These are phyloP conservation scores for Pempheris klunzingeri DNA, from an alignment of 2,797 vertebrate genomes.

Conservation along the genomic window DNA sequence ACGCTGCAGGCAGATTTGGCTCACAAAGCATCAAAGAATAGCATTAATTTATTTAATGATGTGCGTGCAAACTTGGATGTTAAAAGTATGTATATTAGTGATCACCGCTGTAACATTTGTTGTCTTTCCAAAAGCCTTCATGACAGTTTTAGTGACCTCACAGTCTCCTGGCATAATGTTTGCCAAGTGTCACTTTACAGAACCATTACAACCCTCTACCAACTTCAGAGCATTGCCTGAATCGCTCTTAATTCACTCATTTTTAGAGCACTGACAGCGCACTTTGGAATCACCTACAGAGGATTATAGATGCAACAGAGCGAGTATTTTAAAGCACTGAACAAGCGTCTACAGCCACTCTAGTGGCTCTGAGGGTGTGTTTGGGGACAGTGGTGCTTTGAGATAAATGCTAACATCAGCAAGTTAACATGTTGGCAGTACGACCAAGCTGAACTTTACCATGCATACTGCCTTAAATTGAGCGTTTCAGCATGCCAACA, in stretches of 20 bases:
- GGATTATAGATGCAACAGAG: slow-evolving; percentile 31
- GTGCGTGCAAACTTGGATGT: not conserved
- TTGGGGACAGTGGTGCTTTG: not conserved
- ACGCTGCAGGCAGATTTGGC: slow-evolving; percentile 4
- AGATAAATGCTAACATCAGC: slow-evolving; percentile 2
- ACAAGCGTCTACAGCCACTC: not conserved
- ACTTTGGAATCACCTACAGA: slow-evolving; percentile 29
- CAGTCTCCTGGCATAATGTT: slow-evolving; percentile 44
- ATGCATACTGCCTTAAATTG: not conserved
- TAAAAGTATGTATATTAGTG: slow-evolving; percentile 13
- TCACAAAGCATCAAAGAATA: not conserved
- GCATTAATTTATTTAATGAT: not conserved
- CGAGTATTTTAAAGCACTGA: slow-evolving; percentile 16
- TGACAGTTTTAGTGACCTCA: slow-evolving; percentile 24
- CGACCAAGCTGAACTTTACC: not conserved
- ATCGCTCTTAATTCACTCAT: slow-evolving; percentile 61
- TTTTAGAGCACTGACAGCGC: slow-evolving; percentile 27
- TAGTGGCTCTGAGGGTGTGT: not conserved
- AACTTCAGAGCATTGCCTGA: slow-evolving; percentile 52
- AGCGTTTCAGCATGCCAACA: not conserved
- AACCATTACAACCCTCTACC: slow-evolving; percentile 58
- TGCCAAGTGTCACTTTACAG: slow-evolving; percentile 67
- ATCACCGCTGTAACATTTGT: slow-evolving; percentile 1
- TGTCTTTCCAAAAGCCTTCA: slow-evolving; percentile 7
- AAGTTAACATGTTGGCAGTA: not conserved